Conservation (phyloP, 1,140 invertebrate species). For the Rhagoletis pomonella region DNA sequence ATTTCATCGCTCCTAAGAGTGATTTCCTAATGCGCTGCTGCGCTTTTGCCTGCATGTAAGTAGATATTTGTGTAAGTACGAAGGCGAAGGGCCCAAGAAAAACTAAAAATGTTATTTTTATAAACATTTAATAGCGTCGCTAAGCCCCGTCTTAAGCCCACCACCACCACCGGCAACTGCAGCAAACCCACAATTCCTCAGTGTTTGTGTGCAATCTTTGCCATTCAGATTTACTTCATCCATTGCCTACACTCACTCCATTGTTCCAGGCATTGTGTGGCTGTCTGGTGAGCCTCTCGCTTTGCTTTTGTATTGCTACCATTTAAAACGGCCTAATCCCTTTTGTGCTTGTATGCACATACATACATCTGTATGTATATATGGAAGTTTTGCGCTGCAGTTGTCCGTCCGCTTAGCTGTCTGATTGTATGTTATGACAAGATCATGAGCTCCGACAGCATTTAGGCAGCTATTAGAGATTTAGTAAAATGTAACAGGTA, state of each 20-base stretch:
- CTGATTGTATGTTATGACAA: slow-evolving; percentile 44
- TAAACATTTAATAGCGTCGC: slow-evolving; percentile 40
- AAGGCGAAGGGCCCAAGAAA: neutral
- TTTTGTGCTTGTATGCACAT: neutral
- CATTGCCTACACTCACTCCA: neutral
- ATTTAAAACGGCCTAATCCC: slow-evolving; percentile 41
- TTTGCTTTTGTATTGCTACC: slow-evolving; percentile 39
- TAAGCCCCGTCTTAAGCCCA: slow-evolving; percentile 47
- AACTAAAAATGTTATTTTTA: slow-evolving; percentile 38
- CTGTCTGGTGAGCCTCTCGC: slow-evolving; percentile 9
- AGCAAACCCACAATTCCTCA: slow-evolving; percentile 20
- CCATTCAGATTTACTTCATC: neutral
- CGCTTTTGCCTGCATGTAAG: neutral
- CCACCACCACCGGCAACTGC: neutral
- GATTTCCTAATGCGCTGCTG: neutral
- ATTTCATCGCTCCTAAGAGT: neutral
- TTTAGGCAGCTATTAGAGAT: slow-evolving; percentile 47
- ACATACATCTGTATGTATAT: too few relatives aligned
- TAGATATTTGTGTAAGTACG: neutral
- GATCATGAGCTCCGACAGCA: slow-evolving; percentile 49
- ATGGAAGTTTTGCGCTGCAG: neutral
- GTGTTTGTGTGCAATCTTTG: neutral
- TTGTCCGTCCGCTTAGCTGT: neutral
- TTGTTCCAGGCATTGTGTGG: neutral
- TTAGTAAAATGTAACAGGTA: slow-evolving; percentile 33